Evolutionary conservation across 2,888 invertebrate species (phyloP), one percentile per base, ranked within the genome.

Genomic region (Drosophila quinaria): DNA sequence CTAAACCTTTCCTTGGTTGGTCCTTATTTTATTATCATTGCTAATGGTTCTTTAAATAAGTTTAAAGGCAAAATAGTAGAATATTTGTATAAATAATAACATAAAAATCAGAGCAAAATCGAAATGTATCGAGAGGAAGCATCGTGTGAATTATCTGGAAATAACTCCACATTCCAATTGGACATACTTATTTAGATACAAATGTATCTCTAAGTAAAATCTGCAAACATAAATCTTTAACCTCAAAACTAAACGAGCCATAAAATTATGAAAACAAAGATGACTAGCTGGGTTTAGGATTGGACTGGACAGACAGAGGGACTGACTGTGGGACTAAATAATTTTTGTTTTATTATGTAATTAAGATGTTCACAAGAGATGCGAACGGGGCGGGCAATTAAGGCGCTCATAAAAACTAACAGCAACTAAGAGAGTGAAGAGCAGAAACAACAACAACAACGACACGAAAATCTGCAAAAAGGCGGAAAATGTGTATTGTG

Each of bases 401-500:
- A 83, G 78, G 52, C 61, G 62, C 70, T 59, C 82, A 83, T 87
- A 80, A 85, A 85, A 77, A 65, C 61, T 65, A 72, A 65, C 72
- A 75, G 54, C 70, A 71, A 61, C 70, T 67, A 67, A 67, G 44
- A 62, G 50, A 62, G 55, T 15, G 29, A 22, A 55, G 29, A 19
- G 29, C 29, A 6, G 25, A 4, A 25, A 25, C 22, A 25, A 25
- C 25, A 22, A 2, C 59, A 67, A 47, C 55, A 76, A 35, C 52
- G 70, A 68, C 55, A 68, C 41, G 61, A 76, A 64, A 80, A 80
- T 83, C 78, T 72, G 80, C 86, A 89, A 84, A 84, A 82, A 67
- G 70, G 61, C 88, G 90, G 90, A 87, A 91, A 91, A 88, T 90
- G 70, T 76, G 66, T 84, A 90, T 91, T 90, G 83, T 79, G 74